These are phyloP conservation scores for Caenorhabditis virilis DNA, from an alignment of 2,888 invertebrate genomes.

Conservation along the genomic window DNA sequence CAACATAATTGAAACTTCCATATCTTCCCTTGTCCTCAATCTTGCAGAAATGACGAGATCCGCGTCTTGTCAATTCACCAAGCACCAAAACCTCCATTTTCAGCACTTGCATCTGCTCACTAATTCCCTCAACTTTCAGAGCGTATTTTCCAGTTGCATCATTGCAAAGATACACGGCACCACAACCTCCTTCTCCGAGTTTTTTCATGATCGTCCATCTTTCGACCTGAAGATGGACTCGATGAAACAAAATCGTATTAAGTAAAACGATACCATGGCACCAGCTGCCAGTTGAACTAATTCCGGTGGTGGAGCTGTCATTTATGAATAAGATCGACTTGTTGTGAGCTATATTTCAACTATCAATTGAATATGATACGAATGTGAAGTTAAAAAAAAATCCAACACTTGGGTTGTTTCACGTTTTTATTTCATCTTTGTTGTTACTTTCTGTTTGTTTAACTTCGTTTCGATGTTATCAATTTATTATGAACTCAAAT, in stretches of 20 bases:
- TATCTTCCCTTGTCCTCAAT: slow-evolving; percentile 65
- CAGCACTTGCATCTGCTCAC: slow-evolving; percentile 59
- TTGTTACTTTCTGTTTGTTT: no score
- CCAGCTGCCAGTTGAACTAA: slow-evolving; percentile 58
- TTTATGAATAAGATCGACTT: background rate
- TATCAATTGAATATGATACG: no score
- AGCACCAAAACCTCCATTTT: slow-evolving; percentile 67
- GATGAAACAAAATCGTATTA: background rate
- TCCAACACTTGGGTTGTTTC: no score
- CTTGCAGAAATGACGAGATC: slow-evolving; percentile 63
- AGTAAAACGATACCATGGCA: slow-evolving; percentile 11
- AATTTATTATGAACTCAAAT: no score
- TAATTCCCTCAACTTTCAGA: slow-evolving; percentile 58
- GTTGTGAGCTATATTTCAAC: no score
- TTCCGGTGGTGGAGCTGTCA: slow-evolving; percentile 32
- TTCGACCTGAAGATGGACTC: slow-evolving; percentile 49
- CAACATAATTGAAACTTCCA: slow-evolving; percentile 63
- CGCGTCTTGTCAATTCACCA: slow-evolving; percentile 58
- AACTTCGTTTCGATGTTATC: no score
- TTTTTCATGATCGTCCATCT: slow-evolving; percentile 62
- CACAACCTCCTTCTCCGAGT: slow-evolving; percentile 63
- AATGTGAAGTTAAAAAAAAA: no score
- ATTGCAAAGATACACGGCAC: slow-evolving; percentile 56
- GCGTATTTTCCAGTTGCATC: slow-evolving; percentile 61
- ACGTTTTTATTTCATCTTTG: no score